These are phyloP conservation scores for Syngnathus typhle DNA, from an alignment of 2,113 vertebrate species.

Conservation along the genomic window DNA sequence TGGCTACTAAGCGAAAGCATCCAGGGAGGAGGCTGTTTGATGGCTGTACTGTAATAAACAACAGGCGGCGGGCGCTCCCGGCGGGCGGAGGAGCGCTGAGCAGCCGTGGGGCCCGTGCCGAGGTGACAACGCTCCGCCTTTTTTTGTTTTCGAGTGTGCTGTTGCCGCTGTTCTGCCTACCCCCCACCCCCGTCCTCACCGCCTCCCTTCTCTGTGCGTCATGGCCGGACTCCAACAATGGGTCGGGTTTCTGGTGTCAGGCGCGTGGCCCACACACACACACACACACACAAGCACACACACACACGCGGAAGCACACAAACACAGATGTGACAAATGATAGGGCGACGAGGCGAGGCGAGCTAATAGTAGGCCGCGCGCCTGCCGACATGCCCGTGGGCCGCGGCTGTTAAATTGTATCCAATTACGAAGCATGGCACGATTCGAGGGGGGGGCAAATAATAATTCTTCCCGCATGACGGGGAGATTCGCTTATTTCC, in stretches of 20 bases:
- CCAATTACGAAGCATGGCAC: constrained; percentile 68
- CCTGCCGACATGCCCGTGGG: constrained; percentile 66
- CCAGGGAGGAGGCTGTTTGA: constrained; percentile 9
- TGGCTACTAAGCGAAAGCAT: constrained; percentile 34
- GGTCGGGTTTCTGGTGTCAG: constrained; percentile 55
- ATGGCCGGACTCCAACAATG: constrained; percentile 68
- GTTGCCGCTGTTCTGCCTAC: constrained; percentile 15
- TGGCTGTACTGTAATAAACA: constrained; percentile 24
- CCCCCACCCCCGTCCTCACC: background rate
- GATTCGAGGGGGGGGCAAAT: constrained; percentile 45
- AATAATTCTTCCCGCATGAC: constrained; percentile 70
- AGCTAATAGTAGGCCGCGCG: constrained; percentile 64
- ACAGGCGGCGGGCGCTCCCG: constrained; percentile 17
- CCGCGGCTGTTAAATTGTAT: constrained; percentile 74
- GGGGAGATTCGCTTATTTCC: constrained; percentile 65
- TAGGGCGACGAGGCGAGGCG: constrained; percentile 52
- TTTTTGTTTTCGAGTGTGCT: constrained; percentile 48
- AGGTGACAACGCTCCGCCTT: constrained; percentile 48
- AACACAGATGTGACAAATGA: constrained; percentile 61
- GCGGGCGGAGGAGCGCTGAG: constrained; percentile 20
- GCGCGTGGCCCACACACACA: background rate
- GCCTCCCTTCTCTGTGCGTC: constrained; percentile 54
- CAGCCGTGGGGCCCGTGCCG: constrained; percentile 21
- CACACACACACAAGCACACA: background rate
- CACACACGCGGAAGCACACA: constrained; percentile 17